Conservation (phyloP, 2,113 vertebrate species). For the Cacatua alba region DNA sequence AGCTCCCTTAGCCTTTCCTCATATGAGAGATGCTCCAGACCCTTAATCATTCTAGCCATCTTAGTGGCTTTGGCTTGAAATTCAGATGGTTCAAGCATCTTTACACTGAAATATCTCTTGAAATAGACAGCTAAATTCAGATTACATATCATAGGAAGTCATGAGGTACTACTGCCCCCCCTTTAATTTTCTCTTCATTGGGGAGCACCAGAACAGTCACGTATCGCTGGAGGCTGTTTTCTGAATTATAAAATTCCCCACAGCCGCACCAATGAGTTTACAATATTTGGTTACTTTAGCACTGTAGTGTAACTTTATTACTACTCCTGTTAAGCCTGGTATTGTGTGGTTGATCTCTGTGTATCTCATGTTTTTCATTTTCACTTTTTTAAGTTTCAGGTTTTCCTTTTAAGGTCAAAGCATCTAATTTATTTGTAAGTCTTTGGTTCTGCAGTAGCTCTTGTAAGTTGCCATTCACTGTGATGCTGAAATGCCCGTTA, state of each 20-base stretch:
- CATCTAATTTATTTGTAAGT: not conserved
- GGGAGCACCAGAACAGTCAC: not conserved
- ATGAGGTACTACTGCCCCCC: not conserved
- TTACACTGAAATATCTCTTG: not conserved
- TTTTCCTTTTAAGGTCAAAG: not conserved
- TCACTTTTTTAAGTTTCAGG: not conserved
- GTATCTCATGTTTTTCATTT: not conserved
- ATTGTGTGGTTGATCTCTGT: not conserved
- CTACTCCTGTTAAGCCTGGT: not conserved
- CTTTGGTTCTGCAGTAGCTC: not conserved
- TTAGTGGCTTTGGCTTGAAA: not conserved
- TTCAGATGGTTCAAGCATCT: not conserved
- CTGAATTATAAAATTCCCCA: not conserved
- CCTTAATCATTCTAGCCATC: not conserved
- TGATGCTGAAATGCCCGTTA: not conserved
- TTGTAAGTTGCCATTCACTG: not conserved
- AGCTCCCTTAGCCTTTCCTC: not conserved
- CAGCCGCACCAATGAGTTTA: fast-evolving
- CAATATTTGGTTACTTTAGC: not conserved
- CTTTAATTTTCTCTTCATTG: not conserved
- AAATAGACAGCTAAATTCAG: not conserved
- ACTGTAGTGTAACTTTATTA: not conserved
- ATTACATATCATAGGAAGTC: not conserved
- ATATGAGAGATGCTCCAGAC: not conserved
- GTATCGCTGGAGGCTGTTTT: not conserved